Evolutionary conservation across 2,888 invertebrate genomes (phyloP).

Genomic region (Steinernema scapterisci): DNA sequence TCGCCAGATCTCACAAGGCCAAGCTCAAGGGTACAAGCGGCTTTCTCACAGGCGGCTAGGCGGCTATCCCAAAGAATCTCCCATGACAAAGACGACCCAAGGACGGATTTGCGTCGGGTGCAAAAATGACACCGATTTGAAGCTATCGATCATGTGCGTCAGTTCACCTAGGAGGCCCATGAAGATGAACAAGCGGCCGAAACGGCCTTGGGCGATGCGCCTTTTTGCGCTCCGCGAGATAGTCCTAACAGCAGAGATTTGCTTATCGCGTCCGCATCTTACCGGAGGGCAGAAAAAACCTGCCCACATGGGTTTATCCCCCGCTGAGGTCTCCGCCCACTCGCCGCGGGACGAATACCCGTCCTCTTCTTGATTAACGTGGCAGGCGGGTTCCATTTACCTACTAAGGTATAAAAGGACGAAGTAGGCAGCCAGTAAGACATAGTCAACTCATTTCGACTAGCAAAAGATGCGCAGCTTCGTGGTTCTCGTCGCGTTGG

Average conservation of each 20-base stretch:
- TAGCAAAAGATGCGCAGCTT: slow-evolving; percentile 21
- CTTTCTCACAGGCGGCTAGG: no score
- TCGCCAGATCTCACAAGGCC: neutral
- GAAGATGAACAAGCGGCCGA: neutral
- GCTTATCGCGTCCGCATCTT: slow-evolving; percentile 9
- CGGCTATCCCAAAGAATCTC: no score
- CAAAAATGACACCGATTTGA: neutral
- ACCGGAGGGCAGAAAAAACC: slow-evolving; percentile 22
- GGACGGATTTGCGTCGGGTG: no score
- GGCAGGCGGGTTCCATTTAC: neutral
- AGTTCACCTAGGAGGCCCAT: no score
- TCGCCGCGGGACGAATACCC: no score
- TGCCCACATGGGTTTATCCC: neutral
- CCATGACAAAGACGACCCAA: no score
- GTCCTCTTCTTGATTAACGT: no score
- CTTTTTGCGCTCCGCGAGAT: neutral
- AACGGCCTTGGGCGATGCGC: neutral
- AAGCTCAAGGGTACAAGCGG: neutral
- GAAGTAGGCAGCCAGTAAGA: neutral
- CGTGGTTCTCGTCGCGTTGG: slow-evolving; percentile 30
- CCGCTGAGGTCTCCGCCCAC: neutral
- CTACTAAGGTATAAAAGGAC: neutral
- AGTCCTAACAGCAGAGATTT: neutral
- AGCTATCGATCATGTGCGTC: slow-evolving; percentile 1
- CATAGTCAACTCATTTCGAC: slow-evolving; percentile 1